Evolutionary conservation across 2,113 vertebrate species (phyloP).

Genomic region (Toxotes jaculatrix): DNA sequence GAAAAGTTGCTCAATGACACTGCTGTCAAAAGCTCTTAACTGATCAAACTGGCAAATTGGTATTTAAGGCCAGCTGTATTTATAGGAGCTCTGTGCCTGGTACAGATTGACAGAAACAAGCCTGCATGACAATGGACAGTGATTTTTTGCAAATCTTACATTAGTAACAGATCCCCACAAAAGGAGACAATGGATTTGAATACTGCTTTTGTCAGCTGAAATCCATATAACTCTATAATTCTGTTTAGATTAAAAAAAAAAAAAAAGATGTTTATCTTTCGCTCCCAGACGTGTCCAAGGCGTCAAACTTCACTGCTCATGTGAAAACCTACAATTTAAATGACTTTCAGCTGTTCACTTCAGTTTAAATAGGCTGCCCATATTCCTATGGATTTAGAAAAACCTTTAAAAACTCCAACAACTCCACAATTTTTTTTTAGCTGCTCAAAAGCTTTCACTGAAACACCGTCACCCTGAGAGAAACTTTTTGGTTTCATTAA

Average conservation of each 20-base stretch:
- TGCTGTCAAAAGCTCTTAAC: slow-evolving; percentile 68
- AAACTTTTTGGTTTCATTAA: background rate
- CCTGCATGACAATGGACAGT: slow-evolving; percentile 44
- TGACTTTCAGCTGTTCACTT: background rate
- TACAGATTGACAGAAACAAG: slow-evolving; percentile 43
- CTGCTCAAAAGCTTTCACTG: background rate
- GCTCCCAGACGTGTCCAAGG: slow-evolving; percentile 2
- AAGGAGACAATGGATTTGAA: slow-evolving; percentile 37
- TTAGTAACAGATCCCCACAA: slow-evolving; percentile 27
- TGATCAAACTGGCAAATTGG: slow-evolving; percentile 67
- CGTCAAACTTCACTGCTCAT: background rate
- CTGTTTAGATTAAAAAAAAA: slow-evolving; percentile 6
- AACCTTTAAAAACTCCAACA: background rate
- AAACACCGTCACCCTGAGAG: background rate
- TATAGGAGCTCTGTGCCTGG: slow-evolving; percentile 47
- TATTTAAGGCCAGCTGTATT: slow-evolving; percentile 54
- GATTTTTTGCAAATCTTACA: slow-evolving; percentile 47
- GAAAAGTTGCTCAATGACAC: slow-evolving; percentile 68
- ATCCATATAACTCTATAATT: slow-evolving; percentile 20
- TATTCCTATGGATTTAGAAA: background rate
- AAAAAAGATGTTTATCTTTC: slow-evolving; percentile 19
- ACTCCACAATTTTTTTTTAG: background rate
- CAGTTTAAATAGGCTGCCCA: background rate
- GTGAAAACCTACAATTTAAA: background rate
- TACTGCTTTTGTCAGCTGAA: slow-evolving; percentile 34